Evolutionary conservation across 2,113 vertebrate species (phyloP).

Genomic region (Centrocercus urophasianus): DNA sequence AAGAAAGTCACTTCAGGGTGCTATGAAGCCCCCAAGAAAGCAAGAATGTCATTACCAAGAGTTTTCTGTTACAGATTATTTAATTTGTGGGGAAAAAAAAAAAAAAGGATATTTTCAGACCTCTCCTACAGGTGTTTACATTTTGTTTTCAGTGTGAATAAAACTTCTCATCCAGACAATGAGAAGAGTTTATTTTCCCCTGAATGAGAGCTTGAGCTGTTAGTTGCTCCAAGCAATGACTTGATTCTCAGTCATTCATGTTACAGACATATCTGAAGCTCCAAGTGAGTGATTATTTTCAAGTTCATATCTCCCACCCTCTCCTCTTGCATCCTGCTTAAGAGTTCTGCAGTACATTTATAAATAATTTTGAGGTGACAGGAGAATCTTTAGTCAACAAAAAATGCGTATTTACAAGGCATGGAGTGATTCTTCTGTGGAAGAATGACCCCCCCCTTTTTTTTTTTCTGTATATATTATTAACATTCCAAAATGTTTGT

Average conservation of each 20-base stretch:
- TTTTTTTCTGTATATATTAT: not conserved
- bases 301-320: not conserved
- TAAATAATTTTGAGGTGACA: not conserved
- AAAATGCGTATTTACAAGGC: not conserved
- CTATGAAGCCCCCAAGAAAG: not conserved
- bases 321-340: not conserved
- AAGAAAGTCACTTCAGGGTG: not conserved
- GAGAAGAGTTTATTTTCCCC: not conserved
- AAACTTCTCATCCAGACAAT: not conserved
- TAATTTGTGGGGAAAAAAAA: not conserved
- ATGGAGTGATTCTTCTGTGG: not conserved
- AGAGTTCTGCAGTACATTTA: not conserved
- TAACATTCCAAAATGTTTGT: not conserved
- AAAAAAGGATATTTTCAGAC: not conserved
- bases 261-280: not conserved
- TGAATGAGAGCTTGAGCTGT: not conserved
- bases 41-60: not conserved
- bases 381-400: not conserved
- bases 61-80: not conserved
- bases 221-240: not conserved
- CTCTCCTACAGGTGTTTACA: not conserved
- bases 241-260: not conserved
- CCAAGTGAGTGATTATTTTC: not conserved
- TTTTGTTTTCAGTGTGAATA: not conserved
- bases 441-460: not conserved